Percentiles rank a stretch among this genome's conserved stretches.
Evolutionary conservation across 2,113 vertebrate species (phyloP).

Genomic region (Megaceryle maxima): DNA sequence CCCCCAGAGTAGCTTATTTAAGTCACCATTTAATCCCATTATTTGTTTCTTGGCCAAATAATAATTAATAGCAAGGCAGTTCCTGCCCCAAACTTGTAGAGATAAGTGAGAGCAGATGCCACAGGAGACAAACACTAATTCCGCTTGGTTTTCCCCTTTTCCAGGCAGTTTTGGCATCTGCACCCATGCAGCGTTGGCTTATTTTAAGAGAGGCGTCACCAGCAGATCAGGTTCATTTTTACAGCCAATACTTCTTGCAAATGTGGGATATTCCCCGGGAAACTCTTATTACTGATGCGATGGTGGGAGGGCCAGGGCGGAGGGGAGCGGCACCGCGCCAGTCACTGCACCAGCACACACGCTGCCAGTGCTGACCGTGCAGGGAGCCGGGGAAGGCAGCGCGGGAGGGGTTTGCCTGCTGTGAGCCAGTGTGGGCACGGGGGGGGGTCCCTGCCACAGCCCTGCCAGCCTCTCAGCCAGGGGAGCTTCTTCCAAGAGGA

Average conservation of each 20-base stretch:
- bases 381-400: background rate
- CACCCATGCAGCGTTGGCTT: accelerated
- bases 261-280: conserved; percentile 38
- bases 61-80: conserved; percentile 28
- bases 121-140: background rate
- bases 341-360: background rate
- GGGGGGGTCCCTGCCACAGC: background rate
- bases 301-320: accelerated
- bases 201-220: background rate
- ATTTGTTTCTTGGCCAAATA: conserved; percentile 25
- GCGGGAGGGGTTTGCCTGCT: background rate
- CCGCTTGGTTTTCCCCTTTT: background rate
- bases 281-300: background rate
- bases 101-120: conserved; percentile 24
- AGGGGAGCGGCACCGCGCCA: background rate
- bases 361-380: accelerated
- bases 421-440: background rate
- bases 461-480: accelerated
- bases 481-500: background rate
- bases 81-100: conserved; percentile 16
- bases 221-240: background rate
- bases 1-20: conserved; percentile 3
- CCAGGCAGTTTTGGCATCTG: background rate
- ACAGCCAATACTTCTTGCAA: background rate
- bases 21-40: background rate